A percentile compares a stretch with the other conserved stretches of the same genome.
phyloP scores from a whole-genome alignment of 2,113 vertebrate genomes.

The Nematolebias whitei region DNA sequence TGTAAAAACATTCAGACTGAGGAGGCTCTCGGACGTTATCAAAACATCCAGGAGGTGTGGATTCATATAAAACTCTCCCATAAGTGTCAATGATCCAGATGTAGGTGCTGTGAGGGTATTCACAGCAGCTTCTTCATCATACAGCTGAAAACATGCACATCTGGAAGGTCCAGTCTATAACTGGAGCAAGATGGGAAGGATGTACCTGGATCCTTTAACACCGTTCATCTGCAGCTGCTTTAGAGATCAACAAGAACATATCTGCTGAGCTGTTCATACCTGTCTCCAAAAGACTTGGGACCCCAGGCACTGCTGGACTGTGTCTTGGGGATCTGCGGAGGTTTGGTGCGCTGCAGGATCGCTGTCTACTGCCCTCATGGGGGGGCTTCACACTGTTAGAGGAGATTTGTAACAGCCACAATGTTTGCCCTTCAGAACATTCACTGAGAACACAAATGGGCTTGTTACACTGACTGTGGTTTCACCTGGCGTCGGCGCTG shows the following conservation, averaged over 20 bases:
- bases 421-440: neutral
- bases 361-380: constrained; percentile 89
- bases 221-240: constrained; percentile 1
- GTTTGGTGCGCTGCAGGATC: constrained; percentile 94
- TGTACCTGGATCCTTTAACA: constrained; percentile 2
- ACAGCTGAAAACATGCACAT: constrained; percentile 37
- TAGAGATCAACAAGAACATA: constrained; percentile 1
- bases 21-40: too few relatives aligned
- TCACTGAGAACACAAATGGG: neutral
- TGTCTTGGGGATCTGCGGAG: constrained; percentile 89
- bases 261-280: constrained; percentile 72
- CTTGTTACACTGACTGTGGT: neutral
- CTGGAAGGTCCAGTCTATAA: constrained; percentile 19
- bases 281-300: constrained; percentile 91
- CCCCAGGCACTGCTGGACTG: constrained; percentile 87
- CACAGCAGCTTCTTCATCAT: constrained; percentile 6
- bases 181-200: constrained; percentile 7
- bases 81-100: neutral
- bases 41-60: too few relatives aligned
- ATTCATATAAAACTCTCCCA: too few relatives aligned
- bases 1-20: too few relatives aligned
- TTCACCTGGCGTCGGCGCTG: constrained; percentile 87
- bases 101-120: neutral
- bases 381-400: constrained; percentile 84
- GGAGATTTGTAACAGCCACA: neutral